These are phyloP conservation scores for Agrotis ipsilon DNA, from an alignment of 2,888 invertebrate genomes.

Conservation along the genomic window DNA sequence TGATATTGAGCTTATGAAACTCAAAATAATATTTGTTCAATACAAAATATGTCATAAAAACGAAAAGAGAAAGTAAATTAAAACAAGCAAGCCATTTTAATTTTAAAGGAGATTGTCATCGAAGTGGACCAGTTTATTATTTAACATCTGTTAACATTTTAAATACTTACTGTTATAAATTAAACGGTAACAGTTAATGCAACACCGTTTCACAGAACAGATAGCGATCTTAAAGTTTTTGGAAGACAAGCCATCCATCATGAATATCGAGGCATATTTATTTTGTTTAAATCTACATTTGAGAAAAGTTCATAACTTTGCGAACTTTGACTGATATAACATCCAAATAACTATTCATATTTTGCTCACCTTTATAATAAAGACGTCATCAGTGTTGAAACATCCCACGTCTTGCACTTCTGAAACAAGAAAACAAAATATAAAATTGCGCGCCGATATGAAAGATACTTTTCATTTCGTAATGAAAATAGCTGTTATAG, in stretches of 20 bases:
- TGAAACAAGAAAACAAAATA: slow-evolving; percentile 78
- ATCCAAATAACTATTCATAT: slow-evolving; percentile 29
- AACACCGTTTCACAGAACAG: slow-evolving; percentile 66
- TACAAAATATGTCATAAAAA: slow-evolving; percentile 4
- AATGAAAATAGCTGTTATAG: slow-evolving; percentile 49
- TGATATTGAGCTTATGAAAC: not conserved
- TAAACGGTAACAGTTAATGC: slow-evolving; percentile 59
- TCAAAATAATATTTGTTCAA: not conserved
- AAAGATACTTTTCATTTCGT: slow-evolving; percentile 29
- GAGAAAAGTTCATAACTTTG: slow-evolving; percentile 9
- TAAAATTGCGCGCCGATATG: slow-evolving; percentile 45
- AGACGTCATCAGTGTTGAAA: slow-evolving; percentile 78
- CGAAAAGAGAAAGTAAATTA: slow-evolving; percentile 49
- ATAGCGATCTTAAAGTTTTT: slow-evolving; percentile 69
- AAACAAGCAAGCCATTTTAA: slow-evolving; percentile 51
- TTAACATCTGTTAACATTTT: slow-evolving; percentile 62
- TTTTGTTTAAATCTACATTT: slow-evolving; percentile 33
- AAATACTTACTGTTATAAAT: slow-evolving; percentile 58
- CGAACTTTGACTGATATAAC: slow-evolving; percentile 25
- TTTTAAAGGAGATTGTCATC: slow-evolving; percentile 59
- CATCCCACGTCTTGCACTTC: slow-evolving; percentile 88
- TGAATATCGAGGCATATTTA: slow-evolving; percentile 46
- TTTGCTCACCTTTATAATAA: slow-evolving; percentile 78
- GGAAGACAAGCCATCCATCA: slow-evolving; percentile 63
- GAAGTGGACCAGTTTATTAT: slow-evolving; percentile 60